Evolutionary conservation across 2,797 vertebrate species (phyloP).

Genomic region (Xerus rutilus): DNA sequence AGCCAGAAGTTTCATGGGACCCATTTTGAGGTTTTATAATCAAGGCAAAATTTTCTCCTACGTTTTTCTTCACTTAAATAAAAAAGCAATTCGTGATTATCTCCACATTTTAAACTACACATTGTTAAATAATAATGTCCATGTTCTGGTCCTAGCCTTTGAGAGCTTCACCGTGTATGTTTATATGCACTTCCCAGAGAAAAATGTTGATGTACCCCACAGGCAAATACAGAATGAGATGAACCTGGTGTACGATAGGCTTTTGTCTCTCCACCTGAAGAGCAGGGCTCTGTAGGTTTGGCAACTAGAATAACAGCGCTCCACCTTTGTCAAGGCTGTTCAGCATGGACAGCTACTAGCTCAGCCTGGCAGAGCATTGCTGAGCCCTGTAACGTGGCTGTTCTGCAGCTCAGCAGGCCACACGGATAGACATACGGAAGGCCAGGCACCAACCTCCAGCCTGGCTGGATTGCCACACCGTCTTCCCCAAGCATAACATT

Average conservation of each 20-base stretch:
- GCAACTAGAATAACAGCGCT: neutral
- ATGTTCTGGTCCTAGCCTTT: neutral
- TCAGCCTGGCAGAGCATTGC: neutral
- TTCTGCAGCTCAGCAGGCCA: neutral
- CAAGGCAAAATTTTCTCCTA: conserved; percentile 21
- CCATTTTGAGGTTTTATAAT: neutral
- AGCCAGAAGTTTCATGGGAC: neutral
- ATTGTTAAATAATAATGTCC: conserved; percentile 17
- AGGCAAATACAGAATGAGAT: neutral
- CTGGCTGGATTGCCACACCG: neutral
- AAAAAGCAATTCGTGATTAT: neutral
- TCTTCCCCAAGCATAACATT: neutral
- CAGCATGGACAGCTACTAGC: neutral
- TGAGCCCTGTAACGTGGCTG: neutral
- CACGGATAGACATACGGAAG: neutral
- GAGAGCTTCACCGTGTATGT: neutral
- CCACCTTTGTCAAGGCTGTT: neutral
- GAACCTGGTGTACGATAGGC: neutral
- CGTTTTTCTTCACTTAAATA: conserved; percentile 43
- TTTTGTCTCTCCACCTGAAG: neutral
- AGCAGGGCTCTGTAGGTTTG: neutral
- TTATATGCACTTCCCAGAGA: neutral
- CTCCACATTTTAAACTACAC: neutral
- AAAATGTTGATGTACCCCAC: neutral
- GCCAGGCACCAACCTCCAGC: neutral